A percentile compares a stretch with the other conserved stretches of the same genome.
phyloP scores from a whole-genome alignment of 92 coral and sea anemone species.

The Palythoa heliodiscus region DNA sequence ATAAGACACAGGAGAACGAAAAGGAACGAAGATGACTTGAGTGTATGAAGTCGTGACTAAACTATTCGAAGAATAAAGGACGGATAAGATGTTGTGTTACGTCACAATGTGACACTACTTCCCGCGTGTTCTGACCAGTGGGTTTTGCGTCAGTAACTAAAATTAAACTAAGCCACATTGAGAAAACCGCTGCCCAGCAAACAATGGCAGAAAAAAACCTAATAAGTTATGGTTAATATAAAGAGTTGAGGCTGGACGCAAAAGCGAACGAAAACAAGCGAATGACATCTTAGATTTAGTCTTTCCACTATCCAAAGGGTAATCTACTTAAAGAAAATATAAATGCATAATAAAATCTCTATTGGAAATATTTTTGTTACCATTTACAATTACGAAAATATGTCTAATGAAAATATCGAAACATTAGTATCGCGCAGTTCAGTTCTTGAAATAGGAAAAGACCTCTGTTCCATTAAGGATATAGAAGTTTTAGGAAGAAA shows the following conservation, averaged over 20 bases:
- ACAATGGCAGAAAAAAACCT: not conserved
- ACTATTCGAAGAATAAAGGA: not conserved
- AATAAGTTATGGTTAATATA: not conserved
- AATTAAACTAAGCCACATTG: not conserved
- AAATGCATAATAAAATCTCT: not conserved
- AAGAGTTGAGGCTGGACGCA: not conserved
- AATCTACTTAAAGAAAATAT: not conserved
- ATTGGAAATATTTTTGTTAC: conserved; percentile 31
- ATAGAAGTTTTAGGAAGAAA: not conserved
- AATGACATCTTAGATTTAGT: not conserved
- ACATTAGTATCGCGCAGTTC: too few species aligned
- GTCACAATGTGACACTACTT: not conserved
- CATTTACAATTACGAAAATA: not conserved
- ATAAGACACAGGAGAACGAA: conserved; percentile 17
- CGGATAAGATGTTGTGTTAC: not conserved
- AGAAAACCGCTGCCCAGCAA: not conserved
- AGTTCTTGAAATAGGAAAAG: not conserved
- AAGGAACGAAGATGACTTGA: not conserved
- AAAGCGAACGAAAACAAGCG: not conserved
- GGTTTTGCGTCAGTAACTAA: not conserved
- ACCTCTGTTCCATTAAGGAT: not conserved
- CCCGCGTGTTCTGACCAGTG: not conserved
- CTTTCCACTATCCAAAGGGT: conserved; percentile 1
- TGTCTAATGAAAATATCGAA: not conserved
- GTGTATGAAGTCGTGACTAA: not conserved